Evolutionary conservation across 2,888 invertebrate species (phyloP).

Genomic region (Glaucopsyche alexis): DNA sequence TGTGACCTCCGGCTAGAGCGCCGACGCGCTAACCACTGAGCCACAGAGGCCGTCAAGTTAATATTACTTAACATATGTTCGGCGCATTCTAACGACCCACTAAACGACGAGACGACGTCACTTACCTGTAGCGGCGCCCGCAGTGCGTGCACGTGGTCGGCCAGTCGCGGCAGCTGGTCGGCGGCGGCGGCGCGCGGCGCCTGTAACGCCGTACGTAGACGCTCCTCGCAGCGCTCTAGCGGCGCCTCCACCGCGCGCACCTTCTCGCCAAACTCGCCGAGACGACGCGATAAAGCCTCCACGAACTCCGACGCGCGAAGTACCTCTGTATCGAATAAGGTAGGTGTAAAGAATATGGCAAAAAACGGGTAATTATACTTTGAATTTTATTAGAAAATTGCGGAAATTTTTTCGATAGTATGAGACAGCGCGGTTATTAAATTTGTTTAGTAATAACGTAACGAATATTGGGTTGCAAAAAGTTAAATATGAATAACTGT

Average conservation of each 20-base stretch:
- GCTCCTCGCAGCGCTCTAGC: slow-evolving; percentile 93
- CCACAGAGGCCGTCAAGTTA: too few relatives aligned
- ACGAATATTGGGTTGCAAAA: too few relatives aligned
- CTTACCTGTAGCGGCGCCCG: slow-evolving; percentile 84
- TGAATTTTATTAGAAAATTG: too few relatives aligned
- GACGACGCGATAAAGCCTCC: slow-evolving; percentile 89
- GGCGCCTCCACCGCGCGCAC: slow-evolving; percentile 91
- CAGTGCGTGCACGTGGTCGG: slow-evolving; percentile 89
- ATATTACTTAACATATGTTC: too few relatives aligned
- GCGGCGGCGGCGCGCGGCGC: slow-evolving; percentile 88
- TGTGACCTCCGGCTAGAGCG: too few relatives aligned
- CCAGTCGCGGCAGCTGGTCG: slow-evolving; percentile 89
- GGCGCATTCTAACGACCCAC: too few relatives aligned
- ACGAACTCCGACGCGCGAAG: slow-evolving; percentile 87
- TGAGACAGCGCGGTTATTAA: too few relatives aligned
- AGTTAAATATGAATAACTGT: slow-evolving; percentile 29
- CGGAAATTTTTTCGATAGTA: too few relatives aligned
- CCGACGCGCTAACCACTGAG: too few relatives aligned
- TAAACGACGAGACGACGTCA: too few relatives aligned
- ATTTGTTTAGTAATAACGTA: too few relatives aligned
- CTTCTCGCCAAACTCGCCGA: slow-evolving; percentile 92
- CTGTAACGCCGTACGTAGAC: slow-evolving; percentile 78
- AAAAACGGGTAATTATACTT: neutral
- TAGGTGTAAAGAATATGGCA: neutral
- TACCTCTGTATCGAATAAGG: slow-evolving; percentile 73